Conservation (phyloP, 2,797 vertebrate genomes). For the Lithobates sylvaticus region DNA sequence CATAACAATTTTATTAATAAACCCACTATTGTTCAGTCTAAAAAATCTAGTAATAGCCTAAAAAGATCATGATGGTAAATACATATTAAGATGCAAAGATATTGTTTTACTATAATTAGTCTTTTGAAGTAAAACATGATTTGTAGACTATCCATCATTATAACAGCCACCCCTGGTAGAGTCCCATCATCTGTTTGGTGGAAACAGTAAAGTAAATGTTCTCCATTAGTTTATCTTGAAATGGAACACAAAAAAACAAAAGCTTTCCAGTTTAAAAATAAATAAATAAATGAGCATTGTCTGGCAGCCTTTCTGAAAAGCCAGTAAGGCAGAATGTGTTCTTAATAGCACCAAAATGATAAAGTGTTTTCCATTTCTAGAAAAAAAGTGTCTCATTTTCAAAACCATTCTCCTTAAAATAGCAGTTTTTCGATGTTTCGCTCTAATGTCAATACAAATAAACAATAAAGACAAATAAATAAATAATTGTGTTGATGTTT, state of each 20-base stretch:
- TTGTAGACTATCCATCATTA: slow-evolving; percentile 45
- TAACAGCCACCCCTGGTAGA: slow-evolving; percentile 32
- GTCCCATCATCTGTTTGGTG: slow-evolving; percentile 39
- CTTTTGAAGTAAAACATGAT: slow-evolving; percentile 31
- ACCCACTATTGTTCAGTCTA: background rate
- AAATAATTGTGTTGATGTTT: background rate
- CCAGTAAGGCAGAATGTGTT: slow-evolving; percentile 35
- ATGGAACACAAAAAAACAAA: slow-evolving; percentile 51
- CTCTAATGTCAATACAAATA: slow-evolving; percentile 19
- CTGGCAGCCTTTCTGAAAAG: slow-evolving; percentile 55
- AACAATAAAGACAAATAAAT: background rate
- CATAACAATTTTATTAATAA: background rate
- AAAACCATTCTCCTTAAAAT: slow-evolving; percentile 33
- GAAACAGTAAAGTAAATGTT: slow-evolving; percentile 35
- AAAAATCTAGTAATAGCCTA: background rate
- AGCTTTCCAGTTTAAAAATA: background rate
- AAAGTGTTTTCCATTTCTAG: slow-evolving; percentile 40
- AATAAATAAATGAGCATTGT: slow-evolving; percentile 50
- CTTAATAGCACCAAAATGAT: slow-evolving; percentile 46
- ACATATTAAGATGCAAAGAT: background rate
- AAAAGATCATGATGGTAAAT: background rate
- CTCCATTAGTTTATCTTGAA: slow-evolving; percentile 51
- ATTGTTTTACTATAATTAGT: background rate
- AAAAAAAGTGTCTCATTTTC: slow-evolving; percentile 30
- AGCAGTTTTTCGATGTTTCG: slow-evolving; percentile 4